Percentiles rank a stretch among this genome's conserved stretches.
Evolutionary conservation across 2,113 vertebrate genomes (phyloP).

Genomic region (Callospermophilus lateralis): DNA sequence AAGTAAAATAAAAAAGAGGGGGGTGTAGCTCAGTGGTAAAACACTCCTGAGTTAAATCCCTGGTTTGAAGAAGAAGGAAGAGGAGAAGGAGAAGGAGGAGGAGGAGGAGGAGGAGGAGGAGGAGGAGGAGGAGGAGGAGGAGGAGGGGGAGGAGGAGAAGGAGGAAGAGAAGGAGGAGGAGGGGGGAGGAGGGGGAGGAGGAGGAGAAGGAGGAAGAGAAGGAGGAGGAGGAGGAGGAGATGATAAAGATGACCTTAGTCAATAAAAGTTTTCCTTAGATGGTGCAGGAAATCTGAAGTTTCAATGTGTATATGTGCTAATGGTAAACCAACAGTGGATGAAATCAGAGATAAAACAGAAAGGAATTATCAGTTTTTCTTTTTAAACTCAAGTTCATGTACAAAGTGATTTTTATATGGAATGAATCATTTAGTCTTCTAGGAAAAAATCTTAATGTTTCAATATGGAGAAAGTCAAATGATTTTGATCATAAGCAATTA

Average conservation of each 20-base stretch:
- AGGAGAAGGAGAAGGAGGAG: no score
- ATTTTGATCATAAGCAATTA: neutral
- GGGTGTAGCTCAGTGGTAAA: no score
- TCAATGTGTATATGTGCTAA: neutral
- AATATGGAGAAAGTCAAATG: neutral
- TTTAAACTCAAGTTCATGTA: neutral
- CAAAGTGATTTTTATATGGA: neutral
- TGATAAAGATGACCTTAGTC: neutral
- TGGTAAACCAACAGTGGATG: neutral
- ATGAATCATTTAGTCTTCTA: neutral
- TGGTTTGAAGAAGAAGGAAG: no score
- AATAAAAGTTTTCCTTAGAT: neutral
- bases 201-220: no score
- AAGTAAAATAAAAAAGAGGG: no score
- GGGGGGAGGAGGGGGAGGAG: no score
- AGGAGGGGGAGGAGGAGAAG: no score
- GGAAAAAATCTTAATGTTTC: neutral
- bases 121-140: no score
- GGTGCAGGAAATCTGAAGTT: neutral
- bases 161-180: no score
- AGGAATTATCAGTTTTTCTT: neutral
- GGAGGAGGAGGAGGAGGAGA: no score
- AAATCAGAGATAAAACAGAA: neutral
- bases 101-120: no score
- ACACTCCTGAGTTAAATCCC: no score